Evolutionary conservation across 2,113 vertebrate genomes (phyloP).

Genomic region (Cranoglanis bouderius): DNA sequence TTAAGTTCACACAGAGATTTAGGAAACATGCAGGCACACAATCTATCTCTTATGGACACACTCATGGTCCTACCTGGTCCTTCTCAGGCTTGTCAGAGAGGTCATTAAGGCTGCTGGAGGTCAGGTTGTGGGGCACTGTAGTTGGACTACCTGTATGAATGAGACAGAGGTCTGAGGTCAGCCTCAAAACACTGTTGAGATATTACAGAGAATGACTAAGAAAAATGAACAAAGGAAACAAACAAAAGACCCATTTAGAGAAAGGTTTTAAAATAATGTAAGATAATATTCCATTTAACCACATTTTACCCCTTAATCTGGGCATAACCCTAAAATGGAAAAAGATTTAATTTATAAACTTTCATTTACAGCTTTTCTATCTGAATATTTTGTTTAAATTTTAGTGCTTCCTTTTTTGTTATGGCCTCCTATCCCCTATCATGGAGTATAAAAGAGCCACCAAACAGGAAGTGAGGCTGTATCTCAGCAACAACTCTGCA

Average conservation of each 20-base stretch:
- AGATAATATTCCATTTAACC: not conserved
- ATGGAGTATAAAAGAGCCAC: not conserved
- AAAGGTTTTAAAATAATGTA: not conserved
- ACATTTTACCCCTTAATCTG: not conserved
- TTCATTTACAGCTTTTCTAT: not conserved
- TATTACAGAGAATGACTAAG: not conserved
- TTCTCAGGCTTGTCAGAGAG: conserved; percentile 98
- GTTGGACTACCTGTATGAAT: conserved; percentile 84
- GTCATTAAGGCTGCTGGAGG: conserved; percentile 92
- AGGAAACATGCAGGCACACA: not conserved
- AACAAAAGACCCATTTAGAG: not conserved
- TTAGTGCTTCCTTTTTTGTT: not conserved
- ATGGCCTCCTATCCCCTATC: not conserved
- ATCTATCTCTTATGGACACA: not conserved
- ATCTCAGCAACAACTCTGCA: too few relatives aligned
- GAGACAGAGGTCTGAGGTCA: conserved; percentile 26
- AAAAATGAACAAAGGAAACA: not conserved
- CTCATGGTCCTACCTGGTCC: conserved; percentile 84
- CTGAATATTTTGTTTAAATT: not conserved
- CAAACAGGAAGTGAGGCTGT: too few relatives aligned
- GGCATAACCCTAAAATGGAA: not conserved
- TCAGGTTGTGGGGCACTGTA: conserved; percentile 87
- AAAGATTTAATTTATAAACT: not conserved
- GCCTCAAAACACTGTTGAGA: not conserved
- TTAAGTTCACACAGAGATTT: not conserved